Base-by-base conservation (phyloP, 2,113 vertebrate species). In the Melanostigma gelatinosum region DNA sequence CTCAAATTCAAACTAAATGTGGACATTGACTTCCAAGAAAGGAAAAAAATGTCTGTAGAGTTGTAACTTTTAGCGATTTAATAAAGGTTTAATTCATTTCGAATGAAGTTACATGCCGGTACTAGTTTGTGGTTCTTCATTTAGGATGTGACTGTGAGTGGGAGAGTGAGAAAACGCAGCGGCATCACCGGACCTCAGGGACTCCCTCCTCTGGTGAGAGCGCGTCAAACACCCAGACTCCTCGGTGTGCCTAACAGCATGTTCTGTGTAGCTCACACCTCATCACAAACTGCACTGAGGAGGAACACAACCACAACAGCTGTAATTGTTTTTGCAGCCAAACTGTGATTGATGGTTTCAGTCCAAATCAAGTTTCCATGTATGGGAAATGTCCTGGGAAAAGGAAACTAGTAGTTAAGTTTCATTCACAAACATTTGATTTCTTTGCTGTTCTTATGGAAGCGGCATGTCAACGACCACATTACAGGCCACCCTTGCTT, bases 151-250 rank as follows among this genome's bases (percentile, higher is more conserved):
- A n/a, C 15, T 3, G 6, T 6, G 55, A 40, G 52, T 20, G 61
- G 22, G 8, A 11, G 65, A 44, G 54, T 8, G 44, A 44, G 60
- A 66, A 79, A 10, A 42, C 65, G 44, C 13, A 9, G 8, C 55
- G 15, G 12, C 42, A 0, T 71, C 22, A 82, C 42, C 63, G 24
- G 70, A 63, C 65, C 42, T 42, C 54, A 80, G 80, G 78, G 88
- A 93, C 91, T 90, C 93, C 93, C 93, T 90, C 93, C 90, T 80
- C 91, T 93, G 93, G 93, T 79, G 75, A 87, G 77, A 77, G 2
- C 2, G 44, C 8, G 74, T 44, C 74, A 75, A 68, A 72, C 86
- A 83, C 77, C 64, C 79, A 16, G 57, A 1, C 16, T 64, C 16
- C 24, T 16, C 24, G 7, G 0, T 6, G 50, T 4, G 62, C 16